These are phyloP conservation scores for Exocentrus adspersus DNA, from an alignment of 2,888 invertebrate species.

Conservation along the genomic window DNA sequence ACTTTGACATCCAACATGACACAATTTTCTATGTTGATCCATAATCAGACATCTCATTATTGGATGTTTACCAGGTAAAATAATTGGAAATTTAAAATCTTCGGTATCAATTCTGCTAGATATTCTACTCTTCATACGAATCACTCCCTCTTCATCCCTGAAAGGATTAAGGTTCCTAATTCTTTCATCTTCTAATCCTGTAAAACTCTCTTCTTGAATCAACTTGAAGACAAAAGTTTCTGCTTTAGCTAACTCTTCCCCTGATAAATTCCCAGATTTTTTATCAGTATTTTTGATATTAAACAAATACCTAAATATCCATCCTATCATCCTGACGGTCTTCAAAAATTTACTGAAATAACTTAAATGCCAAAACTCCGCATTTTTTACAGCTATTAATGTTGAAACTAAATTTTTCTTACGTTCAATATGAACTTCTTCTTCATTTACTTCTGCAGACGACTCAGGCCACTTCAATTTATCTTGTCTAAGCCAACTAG, in stretches of 20 bases:
- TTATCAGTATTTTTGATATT: not conserved
- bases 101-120: conserved; percentile 2
- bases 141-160: conserved; percentile 4
- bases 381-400: not conserved
- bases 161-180: conserved; percentile 1
- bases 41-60: not conserved
- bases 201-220: conserved; percentile 2
- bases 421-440: not conserved
- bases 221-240: conserved; percentile 15
- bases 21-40: conserved; percentile 6
- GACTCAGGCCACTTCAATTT: not conserved
- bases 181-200: not conserved
- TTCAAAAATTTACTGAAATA: not conserved
- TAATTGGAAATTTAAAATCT: conserved; percentile 2
- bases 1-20: conserved; percentile 20
- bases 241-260: conserved; percentile 1
- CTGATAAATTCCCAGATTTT: not conserved
- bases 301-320: not conserved
- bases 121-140: conserved; percentile 5
- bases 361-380: conserved; percentile 5
- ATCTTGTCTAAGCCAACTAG: conserved; percentile 37
- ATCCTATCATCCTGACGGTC: not conserved
- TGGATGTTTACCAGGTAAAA: conserved; percentile 17
- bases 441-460: not conserved
- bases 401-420: conserved; percentile 12